phyloP scores from a whole-genome alignment of 2,113 vertebrate genomes.

The Plectropomus leopardus region DNA sequence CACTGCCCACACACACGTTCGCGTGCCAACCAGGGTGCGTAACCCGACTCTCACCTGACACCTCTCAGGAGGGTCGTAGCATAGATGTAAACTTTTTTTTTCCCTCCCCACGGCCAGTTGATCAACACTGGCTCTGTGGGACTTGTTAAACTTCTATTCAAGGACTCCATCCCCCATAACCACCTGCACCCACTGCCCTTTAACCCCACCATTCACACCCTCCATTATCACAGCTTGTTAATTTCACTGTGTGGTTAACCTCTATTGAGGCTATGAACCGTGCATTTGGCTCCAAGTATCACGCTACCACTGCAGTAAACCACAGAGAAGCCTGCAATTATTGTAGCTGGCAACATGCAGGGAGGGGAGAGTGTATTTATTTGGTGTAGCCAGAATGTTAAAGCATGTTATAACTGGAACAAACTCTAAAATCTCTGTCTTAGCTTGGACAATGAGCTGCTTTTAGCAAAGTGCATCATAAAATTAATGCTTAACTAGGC shows the following conservation, averaged over 20 bases:
- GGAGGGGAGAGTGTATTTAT: slow-evolving; percentile 23
- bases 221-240: slow-evolving; percentile 80
- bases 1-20: neutral
- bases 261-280: slow-evolving; percentile 64
- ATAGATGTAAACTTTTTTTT: slow-evolving; percentile 48
- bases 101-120: slow-evolving; percentile 25
- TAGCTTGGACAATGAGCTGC: slow-evolving; percentile 13
- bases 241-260: slow-evolving; percentile 79
- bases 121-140: slow-evolving; percentile 45
- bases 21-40: slow-evolving; percentile 43
- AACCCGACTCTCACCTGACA: slow-evolving; percentile 74
- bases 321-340: slow-evolving; percentile 51
- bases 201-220: slow-evolving; percentile 60
- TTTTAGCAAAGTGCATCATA: neutral
- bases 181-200: slow-evolving; percentile 68
- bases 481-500: slow-evolving; percentile 5
- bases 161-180: slow-evolving; percentile 71
- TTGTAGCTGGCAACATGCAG: slow-evolving; percentile 38
- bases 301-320: slow-evolving; percentile 43
- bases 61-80: slow-evolving; percentile 60
- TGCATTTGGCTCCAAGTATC: slow-evolving; percentile 49
- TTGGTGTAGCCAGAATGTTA: slow-evolving; percentile 18
- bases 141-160: slow-evolving; percentile 73
- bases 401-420: slow-evolving; percentile 43
- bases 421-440: slow-evolving; percentile 22